A percentile compares a stretch with the other conserved stretches of the same genome.
Conservation (phyloP, 1,140 invertebrate species). For the Stenopsyche tienmushanensis region DNA sequence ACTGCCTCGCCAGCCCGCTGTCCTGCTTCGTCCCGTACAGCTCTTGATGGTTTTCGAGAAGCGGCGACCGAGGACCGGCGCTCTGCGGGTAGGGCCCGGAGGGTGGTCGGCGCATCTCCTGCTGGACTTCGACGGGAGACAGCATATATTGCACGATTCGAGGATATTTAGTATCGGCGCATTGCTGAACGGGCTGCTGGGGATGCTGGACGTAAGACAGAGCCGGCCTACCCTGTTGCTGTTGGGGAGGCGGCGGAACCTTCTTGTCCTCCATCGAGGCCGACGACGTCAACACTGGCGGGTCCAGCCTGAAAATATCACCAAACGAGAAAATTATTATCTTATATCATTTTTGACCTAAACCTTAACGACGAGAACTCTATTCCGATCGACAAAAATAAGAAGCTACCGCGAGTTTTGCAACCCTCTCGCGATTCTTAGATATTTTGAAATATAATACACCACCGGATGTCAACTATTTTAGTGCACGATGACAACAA, state of each 20-base stretch:
- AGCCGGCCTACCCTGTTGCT: constrained; percentile 45
- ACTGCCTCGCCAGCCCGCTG: constrained; percentile 50
- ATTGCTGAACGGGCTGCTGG: constrained; percentile 48
- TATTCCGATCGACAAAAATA: background rate
- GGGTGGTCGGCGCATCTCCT: constrained; percentile 54
- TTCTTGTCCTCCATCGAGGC: constrained; percentile 70
- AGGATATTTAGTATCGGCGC: constrained; percentile 51
- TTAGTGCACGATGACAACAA: background rate
- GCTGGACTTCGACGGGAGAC: constrained; percentile 50
- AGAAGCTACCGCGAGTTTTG: background rate
- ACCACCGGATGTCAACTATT: background rate
- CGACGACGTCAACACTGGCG: constrained; percentile 62
- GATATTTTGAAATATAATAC: background rate
- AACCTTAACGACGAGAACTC: background rate
- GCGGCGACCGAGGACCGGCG: constrained; percentile 52
- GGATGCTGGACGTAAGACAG: constrained; percentile 51
- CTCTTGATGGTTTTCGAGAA: constrained; percentile 55
- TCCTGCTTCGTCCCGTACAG: constrained; percentile 53
- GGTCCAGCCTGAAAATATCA: constrained; percentile 66
- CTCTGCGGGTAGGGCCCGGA: constrained; percentile 52
- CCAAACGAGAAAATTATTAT: constrained; percentile 11
- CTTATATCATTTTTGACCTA: background rate
- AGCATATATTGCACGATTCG: constrained; percentile 48
- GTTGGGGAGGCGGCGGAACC: constrained; percentile 53
- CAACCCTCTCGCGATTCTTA: background rate